These are phyloP conservation scores for Malacoctenus gilli DNA, from an alignment of 2,797 vertebrate species.

Conservation along the genomic window DNA sequence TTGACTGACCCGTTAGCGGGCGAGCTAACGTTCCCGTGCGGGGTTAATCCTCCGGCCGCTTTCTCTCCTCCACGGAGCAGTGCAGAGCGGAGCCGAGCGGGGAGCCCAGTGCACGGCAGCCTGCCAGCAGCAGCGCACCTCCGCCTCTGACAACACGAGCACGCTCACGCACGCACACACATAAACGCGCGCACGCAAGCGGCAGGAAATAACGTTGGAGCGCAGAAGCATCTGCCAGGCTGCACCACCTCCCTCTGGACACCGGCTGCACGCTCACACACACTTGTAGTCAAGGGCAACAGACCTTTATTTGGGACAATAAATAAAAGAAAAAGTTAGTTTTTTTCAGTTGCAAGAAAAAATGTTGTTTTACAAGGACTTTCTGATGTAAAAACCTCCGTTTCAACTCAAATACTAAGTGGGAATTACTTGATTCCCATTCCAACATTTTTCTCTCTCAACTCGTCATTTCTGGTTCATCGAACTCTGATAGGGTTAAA, in stretches of 20 bases:
- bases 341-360: too few relatives aligned
- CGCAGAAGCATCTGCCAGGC: conserved; percentile 43
- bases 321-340: too few relatives aligned
- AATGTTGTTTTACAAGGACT: too few relatives aligned
- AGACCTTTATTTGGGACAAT: too few relatives aligned
- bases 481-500: too few relatives aligned
- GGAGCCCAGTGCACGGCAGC: conserved; percentile 36
- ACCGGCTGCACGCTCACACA: not conserved
- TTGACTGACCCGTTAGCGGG: conserved; percentile 65
- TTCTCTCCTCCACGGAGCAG: conserved; percentile 41
- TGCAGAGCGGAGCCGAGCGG: conserved; percentile 24
- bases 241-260: conserved; percentile 63
- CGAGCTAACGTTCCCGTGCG: conserved; percentile 63
- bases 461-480: too few relatives aligned
- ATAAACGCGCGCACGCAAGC: conserved; percentile 1
- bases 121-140: conserved; percentile 28
- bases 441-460: too few relatives aligned
- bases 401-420: too few relatives aligned
- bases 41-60: conserved; percentile 63
- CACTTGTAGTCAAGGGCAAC: too few relatives aligned
- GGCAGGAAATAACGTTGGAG: conserved; percentile 54
- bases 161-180: too few relatives aligned
- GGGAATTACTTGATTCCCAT: too few relatives aligned
- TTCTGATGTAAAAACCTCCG: too few relatives aligned
- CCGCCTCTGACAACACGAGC: conserved; percentile 44